Conservation (phyloP, 2,888 invertebrate genomes). For the Rugalucina vietnamica region DNA sequence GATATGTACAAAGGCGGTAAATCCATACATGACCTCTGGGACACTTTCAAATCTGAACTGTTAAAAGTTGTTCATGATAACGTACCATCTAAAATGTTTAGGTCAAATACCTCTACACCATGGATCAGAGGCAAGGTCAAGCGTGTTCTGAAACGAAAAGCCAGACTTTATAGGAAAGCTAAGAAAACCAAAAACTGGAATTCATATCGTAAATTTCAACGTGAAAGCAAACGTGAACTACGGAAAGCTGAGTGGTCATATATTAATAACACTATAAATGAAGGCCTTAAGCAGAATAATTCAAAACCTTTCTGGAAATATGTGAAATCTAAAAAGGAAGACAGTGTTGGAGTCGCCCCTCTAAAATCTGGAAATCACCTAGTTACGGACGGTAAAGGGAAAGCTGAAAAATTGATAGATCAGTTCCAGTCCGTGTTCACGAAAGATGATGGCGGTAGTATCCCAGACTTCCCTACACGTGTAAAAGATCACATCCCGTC, state of each 20-base stretch:
- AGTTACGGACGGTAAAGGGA: constrained; percentile 44
- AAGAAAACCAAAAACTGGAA: constrained; percentile 23
- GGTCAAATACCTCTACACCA: background rate
- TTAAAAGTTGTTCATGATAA: background rate
- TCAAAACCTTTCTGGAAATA: constrained; percentile 41
- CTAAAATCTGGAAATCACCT: constrained; percentile 29
- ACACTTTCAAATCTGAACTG: constrained; percentile 9
- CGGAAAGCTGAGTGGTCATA: constrained; percentile 43
- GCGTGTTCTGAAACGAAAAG: background rate
- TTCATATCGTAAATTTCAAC: constrained; percentile 18
- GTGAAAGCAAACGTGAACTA: constrained; percentile 20
- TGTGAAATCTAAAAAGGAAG: constrained; percentile 32
- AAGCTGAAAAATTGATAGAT: constrained; percentile 37
- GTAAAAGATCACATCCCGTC: constrained; percentile 6
- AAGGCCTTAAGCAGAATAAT: constrained; percentile 35
- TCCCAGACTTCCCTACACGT: background rate
- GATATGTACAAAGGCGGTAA: background rate
- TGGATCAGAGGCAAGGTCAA: background rate
- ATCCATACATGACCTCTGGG: background rate
- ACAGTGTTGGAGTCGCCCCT: constrained; percentile 36
- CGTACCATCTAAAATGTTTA: background rate
- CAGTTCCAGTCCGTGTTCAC: constrained; percentile 49
- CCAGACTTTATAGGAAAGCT: constrained; percentile 11
- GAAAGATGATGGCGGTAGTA: constrained; percentile 15
- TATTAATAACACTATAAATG: constrained; percentile 20